Conservation (phyloP, 2,113 vertebrate genomes). For the Chionomys nivalis region DNA sequence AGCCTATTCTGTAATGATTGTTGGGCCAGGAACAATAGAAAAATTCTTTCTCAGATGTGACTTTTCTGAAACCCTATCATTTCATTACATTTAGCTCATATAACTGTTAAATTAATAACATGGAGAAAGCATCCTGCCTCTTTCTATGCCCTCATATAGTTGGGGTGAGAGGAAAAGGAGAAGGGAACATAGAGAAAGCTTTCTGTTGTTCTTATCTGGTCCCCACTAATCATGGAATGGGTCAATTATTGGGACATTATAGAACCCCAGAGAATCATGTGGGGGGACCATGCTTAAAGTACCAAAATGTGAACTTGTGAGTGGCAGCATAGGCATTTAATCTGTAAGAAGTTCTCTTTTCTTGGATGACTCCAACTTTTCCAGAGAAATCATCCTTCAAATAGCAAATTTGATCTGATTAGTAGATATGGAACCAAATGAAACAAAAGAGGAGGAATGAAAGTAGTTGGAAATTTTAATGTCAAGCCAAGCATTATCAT, state of each 20-base stretch:
- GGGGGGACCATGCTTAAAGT: background rate
- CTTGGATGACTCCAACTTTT: background rate
- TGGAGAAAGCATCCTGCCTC: background rate
- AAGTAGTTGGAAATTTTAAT: background rate
- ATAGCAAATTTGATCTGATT: background rate
- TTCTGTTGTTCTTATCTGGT: background rate
- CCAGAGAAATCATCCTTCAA: background rate
- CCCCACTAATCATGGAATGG: background rate
- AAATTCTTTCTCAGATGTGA: background rate
- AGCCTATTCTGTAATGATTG: slow-evolving; percentile 39
- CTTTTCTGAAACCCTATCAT: slow-evolving; percentile 27
- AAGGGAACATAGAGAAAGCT: background rate
- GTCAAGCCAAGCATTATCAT: background rate
- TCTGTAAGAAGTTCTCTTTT: background rate
- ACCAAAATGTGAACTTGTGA: background rate
- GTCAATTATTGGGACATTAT: background rate
- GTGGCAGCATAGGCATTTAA: background rate
- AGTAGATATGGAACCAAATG: background rate
- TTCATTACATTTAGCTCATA: background rate
- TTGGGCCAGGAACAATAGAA: slow-evolving; percentile 3
- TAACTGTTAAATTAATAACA: background rate
- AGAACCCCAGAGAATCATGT: background rate
- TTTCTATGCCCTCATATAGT: background rate
- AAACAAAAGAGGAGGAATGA: slow-evolving; percentile 19
- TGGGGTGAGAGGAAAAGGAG: background rate